Evolutionary conservation across 2,888 invertebrate species (phyloP), one percentile per base, ranked within the genome.

Genomic region (Macrophya alboannulata): DNA sequence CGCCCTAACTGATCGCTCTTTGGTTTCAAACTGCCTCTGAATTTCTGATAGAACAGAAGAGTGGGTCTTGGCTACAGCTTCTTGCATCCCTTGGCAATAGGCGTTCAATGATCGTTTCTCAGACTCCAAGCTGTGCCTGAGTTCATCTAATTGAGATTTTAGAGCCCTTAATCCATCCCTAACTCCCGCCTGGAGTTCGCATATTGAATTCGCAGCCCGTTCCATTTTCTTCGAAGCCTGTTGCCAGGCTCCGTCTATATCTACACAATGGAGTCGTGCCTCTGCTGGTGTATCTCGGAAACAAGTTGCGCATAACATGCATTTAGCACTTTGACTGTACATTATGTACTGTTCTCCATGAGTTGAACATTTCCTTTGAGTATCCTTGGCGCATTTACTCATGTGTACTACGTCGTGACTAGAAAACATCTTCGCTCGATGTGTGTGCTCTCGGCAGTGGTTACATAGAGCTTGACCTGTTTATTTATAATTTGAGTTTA

Each of bases 321-420:
- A 94, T 91, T 96, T 95, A 90, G 96, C 96, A 85, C 96, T 95
- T 81, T 96, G 95, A 9, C 96, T 96, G 92, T 96, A 97, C 95
- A 97, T 96, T 88, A 97, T 96, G 93, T 95, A 97, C 87, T 96
- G 96, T 92, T 97, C 97, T 25, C 96, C 96, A 92, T 97, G 97
- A 83, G 95, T 94, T 1, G 95, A 93, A 90, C 97, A 96, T 94
- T 96, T 96, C 91, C 96, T 94, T 91, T 96, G 95, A n/a, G 95
- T 95, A 91, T 96, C 96, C 89, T 96, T 95, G 31, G 95, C 94
- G 90, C 96, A 96, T 91, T 96, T 96, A 37, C 96, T 96, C 95
- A 97, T 95, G 89, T 96, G 96, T 21, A 97, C 95, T 21, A 97
- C 95, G 87, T 96, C 96, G 91, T 97, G 97, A 40, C 95, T 94